phyloP scores from a whole-genome alignment of 2,113 vertebrate genomes.

The Catharus fuscescens region DNA sequence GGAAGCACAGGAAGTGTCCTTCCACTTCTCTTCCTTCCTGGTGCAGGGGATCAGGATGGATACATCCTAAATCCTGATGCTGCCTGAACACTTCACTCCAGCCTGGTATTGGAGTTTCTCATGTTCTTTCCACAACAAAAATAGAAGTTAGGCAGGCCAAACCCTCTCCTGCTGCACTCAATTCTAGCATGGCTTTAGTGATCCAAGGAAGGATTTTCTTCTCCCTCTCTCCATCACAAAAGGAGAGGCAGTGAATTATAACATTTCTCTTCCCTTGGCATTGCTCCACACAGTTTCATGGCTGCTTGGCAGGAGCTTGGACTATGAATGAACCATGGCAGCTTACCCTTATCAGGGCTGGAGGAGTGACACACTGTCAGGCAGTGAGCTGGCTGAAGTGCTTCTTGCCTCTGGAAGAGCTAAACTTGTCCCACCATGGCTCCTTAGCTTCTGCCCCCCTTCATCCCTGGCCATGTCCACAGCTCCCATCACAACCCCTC shows the following conservation, averaged over 20 bases:
- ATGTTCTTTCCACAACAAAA: not conserved
- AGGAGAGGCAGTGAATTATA: not conserved
- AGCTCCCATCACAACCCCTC: not conserved
- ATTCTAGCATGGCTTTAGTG: not conserved
- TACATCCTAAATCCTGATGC: not conserved
- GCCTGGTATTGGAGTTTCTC: not conserved
- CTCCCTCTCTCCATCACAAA: not conserved
- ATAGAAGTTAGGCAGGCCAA: not conserved
- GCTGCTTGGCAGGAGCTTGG: constrained; percentile 5
- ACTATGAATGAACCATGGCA: not conserved
- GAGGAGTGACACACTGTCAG: not conserved
- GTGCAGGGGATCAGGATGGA: not conserved
- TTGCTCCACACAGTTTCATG: not conserved
- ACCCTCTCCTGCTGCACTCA: not conserved
- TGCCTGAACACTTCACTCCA: not conserved
- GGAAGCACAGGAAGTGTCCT: not conserved
- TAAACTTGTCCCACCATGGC: fast-evolving
- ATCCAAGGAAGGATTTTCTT: not conserved
- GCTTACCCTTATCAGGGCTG: not conserved
- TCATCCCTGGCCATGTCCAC: fast-evolving
- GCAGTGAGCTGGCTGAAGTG: not conserved
- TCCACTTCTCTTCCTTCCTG: fast-evolving
- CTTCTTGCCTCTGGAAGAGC: not conserved
- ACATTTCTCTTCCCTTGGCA: not conserved
- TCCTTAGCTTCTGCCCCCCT: not conserved